These are phyloP conservation scores for Conger conger DNA, from an alignment of 2,113 vertebrate species.

Conservation along the genomic window DNA sequence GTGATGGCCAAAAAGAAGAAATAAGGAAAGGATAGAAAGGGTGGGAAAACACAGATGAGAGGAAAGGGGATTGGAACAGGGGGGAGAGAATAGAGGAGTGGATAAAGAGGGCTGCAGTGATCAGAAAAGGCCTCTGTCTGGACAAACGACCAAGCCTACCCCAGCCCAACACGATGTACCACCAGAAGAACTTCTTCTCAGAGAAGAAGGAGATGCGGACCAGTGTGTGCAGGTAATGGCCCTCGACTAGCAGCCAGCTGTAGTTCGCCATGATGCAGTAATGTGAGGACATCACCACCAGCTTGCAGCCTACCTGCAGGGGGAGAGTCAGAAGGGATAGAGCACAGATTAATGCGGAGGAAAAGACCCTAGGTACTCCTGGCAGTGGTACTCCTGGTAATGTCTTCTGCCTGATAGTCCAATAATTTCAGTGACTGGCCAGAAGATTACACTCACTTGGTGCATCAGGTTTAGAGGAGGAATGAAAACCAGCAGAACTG, in stretches of 20 bases:
- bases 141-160: conserved; percentile 65
- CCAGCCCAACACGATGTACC: conserved; percentile 87
- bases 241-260: conserved; percentile 91
- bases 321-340: conserved; percentile 34
- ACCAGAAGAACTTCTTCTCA: conserved; percentile 78
- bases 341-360: background rate
- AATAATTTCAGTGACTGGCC: too few relatives aligned
- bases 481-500: too few relatives aligned
- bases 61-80: too few relatives aligned
- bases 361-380: too few relatives aligned
- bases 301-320: conserved; percentile 82
- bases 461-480: too few relatives aligned
- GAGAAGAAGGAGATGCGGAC: conserved; percentile 88
- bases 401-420: too few relatives aligned
- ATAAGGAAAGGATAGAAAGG: background rate
- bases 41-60: background rate
- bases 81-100: background rate
- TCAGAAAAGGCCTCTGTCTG: background rate
- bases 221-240: conserved; percentile 88
- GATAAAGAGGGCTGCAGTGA: too few relatives aligned
- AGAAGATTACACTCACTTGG: too few relatives aligned
- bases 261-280: conserved; percentile 95
- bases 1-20: background rate
- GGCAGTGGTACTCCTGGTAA: too few relatives aligned
- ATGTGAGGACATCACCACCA: conserved; percentile 87